Conservation (phyloP, 1,140 invertebrate species). For the Cotesia glomerata region DNA sequence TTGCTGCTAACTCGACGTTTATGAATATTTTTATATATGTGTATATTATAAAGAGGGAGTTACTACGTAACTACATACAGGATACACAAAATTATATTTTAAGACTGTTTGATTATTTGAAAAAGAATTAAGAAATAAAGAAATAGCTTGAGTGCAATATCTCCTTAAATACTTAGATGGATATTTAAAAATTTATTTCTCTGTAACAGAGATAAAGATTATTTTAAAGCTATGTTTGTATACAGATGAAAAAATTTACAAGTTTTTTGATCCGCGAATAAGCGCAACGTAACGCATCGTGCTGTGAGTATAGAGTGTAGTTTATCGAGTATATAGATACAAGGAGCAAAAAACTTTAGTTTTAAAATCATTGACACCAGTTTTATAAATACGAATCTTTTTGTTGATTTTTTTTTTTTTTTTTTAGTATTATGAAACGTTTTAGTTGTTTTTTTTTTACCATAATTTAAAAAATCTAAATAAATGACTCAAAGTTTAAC, state of each 20-base stretch:
- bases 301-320: slow-evolving; percentile 17
- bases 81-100: slow-evolving; percentile 51
- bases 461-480: no score
- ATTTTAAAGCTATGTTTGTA: slow-evolving; percentile 36
- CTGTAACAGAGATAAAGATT: slow-evolving; percentile 22
- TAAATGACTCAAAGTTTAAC: no score
- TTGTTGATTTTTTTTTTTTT: no score
- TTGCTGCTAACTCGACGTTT: no score
- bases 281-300: slow-evolving; percentile 8
- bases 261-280: slow-evolving; percentile 54
- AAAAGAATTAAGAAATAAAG: slow-evolving; percentile 32
- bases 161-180: no score
- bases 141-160: no score
- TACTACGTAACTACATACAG: slow-evolving; percentile 34
- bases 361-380: no score
- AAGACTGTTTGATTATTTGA: slow-evolving; percentile 59
- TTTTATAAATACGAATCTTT: no score
- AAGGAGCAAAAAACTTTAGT: no score
- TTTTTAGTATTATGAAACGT: no score
- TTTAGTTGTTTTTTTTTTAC: no score
- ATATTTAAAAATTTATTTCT: neutral
- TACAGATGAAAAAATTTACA: slow-evolving; percentile 53
- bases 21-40: neutral
- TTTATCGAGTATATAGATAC: slow-evolving; percentile 9
- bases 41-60: neutral